Percentiles rank a stretch among this genome's conserved stretches.
Conservation (phyloP, 2,888 invertebrate species). For the Eledona agricola region DNA sequence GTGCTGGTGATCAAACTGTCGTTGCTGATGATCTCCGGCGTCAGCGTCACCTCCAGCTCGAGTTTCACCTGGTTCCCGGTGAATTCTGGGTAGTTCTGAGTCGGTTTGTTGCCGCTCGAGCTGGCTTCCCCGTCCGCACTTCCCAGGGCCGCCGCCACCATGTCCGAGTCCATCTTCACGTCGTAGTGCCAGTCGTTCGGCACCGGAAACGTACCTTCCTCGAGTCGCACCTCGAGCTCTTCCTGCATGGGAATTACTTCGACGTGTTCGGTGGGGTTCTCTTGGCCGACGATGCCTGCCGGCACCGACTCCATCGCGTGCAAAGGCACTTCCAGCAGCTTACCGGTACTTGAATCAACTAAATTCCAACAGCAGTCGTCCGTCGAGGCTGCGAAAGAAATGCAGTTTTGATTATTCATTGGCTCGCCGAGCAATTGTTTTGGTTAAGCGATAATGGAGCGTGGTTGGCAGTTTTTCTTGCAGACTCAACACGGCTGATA, state of each 20-base stretch:
- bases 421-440: conserved; percentile 9
- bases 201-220: conserved; percentile 64
- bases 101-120: conserved; percentile 13
- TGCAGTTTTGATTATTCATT: conserved; percentile 20
- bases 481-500: conserved; percentile 30
- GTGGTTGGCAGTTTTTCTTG: conserved; percentile 18
- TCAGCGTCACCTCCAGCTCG: conserved; percentile 69
- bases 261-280: conserved; percentile 56
- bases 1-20: conserved; percentile 66
- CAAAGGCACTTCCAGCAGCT: conserved; percentile 60
- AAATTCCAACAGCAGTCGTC: conserved; percentile 63
- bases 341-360: conserved; percentile 64
- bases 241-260: conserved; percentile 68
- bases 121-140: conserved; percentile 31
- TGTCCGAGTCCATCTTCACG: conserved; percentile 62
- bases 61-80: conserved; percentile 53
- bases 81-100: conserved; percentile 39
- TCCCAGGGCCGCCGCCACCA: conserved; percentile 65
- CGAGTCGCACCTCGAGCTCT: conserved; percentile 67
- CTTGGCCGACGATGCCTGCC: conserved; percentile 28
- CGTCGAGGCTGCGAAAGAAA: conserved; percentile 44
- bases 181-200: conserved; percentile 62
- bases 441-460: conserved; percentile 8
- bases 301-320: conserved; percentile 55
- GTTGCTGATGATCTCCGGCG: conserved; percentile 68